Evolutionary conservation across 2,113 vertebrate species (phyloP).

Genomic region (Paramormyrops kingsleyae): DNA sequence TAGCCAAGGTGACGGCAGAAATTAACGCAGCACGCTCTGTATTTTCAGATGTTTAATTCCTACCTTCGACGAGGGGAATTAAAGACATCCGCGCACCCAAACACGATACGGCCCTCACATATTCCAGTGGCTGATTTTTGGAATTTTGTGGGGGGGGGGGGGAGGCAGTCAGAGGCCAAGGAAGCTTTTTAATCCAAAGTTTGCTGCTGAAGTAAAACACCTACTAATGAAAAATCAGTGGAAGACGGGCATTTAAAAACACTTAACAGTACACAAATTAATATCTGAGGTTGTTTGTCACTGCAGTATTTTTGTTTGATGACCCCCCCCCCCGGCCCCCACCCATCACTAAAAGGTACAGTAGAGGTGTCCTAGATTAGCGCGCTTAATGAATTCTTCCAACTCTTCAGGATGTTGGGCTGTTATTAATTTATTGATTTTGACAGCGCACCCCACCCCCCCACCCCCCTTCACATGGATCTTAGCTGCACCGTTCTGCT

Average conservation of each 20-base stretch:
- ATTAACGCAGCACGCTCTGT: not conserved
- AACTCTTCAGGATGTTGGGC: constrained; percentile 3
- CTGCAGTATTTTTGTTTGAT: not conserved
- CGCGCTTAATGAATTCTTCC: constrained; percentile 12
- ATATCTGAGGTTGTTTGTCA: constrained; percentile 5
- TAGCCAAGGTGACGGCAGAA: not conserved
- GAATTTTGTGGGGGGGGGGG: not conserved
- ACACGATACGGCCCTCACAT: not conserved
- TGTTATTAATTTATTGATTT: constrained; percentile 21
- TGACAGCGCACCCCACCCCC: not conserved
- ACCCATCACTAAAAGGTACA: not conserved
- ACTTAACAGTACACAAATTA: constrained; percentile 10
- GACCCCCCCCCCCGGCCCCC: not conserved
- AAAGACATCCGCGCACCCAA: not conserved
- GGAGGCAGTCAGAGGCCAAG: not conserved
- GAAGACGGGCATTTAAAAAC: not conserved
- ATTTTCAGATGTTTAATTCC: not conserved
- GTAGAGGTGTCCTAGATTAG: constrained; percentile 23
- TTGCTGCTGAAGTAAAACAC: constrained; percentile 4
- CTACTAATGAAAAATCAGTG: constrained; percentile 5
- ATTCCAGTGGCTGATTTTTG: too few species aligned
- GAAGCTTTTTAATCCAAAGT: not conserved
- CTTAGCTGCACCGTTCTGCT: not conserved
- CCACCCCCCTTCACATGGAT: not conserved
- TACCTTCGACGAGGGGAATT: not conserved